Base-by-base conservation (phyloP, 2,113 vertebrate genomes). In the Lophochroa leadbeateri region DNA sequence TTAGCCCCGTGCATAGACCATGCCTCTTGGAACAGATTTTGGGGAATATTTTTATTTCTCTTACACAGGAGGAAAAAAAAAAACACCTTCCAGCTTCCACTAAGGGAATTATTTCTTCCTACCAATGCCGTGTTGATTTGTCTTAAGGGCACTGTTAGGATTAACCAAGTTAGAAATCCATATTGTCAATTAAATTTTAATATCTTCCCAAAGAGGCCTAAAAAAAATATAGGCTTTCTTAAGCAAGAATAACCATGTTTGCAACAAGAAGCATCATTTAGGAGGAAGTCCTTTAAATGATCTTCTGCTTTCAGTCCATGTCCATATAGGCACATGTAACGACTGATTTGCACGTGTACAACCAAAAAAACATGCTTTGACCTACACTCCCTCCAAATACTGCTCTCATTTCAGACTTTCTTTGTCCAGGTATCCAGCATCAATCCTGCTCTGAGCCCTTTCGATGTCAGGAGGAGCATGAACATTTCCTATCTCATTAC, bases 41-140 rank as follows among this genome's bases (percentile, higher is more conserved):
- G 25, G 31, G 17, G 16, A 82, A 80, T 37, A 16, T 77, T 87
- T 69, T 67, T 21, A 35, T 92, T 91, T 85, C 49, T 82, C 37
- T 67, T 49, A 49, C 39, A 46, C 27, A 41, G 41, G 35, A 72
- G 47, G 43, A 31, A 37, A 71, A 55, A 37, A 35, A 35, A 35
- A 69, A 60, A 9, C 9, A 43, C 15, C 28, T 92, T 93, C 28
- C 72, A 71, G 29, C 37, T 90, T 78, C 46, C 64, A 35, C 50
- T 83, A 47, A 86, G 68, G 80, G 79, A 88, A 86, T 92, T 83
- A 68, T 70, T 96, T 90, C 75, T 80, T 93, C 50, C 43, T 88
- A 43, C 29, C 64, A 37, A 13, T 37, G 64, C 17, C 1, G 0
- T 15, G 71, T 52, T 88, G 60, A 44, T 92, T 93, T 91, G 65